These are phyloP conservation scores for Oceanodroma leucorhoa DNA, from an alignment of 2,797 vertebrate species.

Conservation along the genomic window DNA sequence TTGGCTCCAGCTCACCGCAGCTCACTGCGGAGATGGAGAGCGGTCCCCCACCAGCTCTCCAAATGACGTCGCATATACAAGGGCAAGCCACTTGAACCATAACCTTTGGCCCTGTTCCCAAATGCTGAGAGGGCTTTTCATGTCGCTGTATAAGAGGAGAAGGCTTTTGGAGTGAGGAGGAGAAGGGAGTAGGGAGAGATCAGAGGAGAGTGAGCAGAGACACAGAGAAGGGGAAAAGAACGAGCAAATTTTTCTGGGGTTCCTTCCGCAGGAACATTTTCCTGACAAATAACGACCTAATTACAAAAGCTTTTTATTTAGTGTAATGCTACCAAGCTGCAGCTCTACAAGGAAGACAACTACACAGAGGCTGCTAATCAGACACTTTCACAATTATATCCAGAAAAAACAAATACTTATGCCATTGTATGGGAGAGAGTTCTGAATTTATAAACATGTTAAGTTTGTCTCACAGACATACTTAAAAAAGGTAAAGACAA, in stretches of 20 bases:
- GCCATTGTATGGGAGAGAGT: not conserved
- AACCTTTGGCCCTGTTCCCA: not conserved
- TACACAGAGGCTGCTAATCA: not conserved
- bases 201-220: not conserved
- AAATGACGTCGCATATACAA: fast-evolving
- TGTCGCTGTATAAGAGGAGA: not conserved
- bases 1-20: not conserved
- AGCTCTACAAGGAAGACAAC: not conserved
- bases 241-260: not conserved
- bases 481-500: not conserved
- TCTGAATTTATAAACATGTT: not conserved
- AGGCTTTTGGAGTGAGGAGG: not conserved
- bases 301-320: not conserved
- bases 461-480: not conserved
- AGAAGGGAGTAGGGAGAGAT: not conserved
- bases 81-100: not conserved
- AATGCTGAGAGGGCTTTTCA: not conserved
- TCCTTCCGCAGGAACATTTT: not conserved
- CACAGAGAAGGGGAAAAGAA: not conserved
- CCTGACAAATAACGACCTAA: not conserved
- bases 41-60: not conserved
- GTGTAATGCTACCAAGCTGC: not conserved
- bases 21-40: not conserved
- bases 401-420: not conserved
- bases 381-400: not conserved